A percentile compares a stretch with the other conserved stretches of the same genome.
These are phyloP conservation scores for Suillia variegata DNA, from an alignment of 2,888 invertebrate species.

Conservation along the genomic window DNA sequence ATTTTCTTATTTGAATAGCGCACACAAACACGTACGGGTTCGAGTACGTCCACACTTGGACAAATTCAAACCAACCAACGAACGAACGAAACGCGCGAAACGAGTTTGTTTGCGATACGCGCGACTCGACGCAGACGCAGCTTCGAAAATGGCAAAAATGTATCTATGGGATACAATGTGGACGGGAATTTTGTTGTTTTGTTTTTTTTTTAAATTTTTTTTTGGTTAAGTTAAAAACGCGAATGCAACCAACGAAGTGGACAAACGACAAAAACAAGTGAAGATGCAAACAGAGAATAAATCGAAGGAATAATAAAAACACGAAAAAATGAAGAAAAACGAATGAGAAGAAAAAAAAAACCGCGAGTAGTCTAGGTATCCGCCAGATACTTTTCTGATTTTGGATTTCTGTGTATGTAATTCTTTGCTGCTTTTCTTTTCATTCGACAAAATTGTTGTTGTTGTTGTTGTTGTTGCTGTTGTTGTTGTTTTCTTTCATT, in stretches of 20 bases:
- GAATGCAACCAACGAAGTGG: too few species aligned
- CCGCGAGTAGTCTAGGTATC: background rate
- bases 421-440: constrained; percentile 28
- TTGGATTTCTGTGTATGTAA: too few species aligned
- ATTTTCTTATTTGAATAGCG: constrained; percentile 16
- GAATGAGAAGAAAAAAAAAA: constrained; percentile 29
- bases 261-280: constrained; percentile 42
- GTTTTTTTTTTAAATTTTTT: too few species aligned
- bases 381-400: constrained; percentile 13
- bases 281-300: constrained; percentile 37
- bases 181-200: constrained; percentile 23
- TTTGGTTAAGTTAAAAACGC: constrained; percentile 11
- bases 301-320: too few species aligned
- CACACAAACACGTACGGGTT: background rate
- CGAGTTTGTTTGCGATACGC: constrained; percentile 24
- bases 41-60: background rate
- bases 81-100: background rate
- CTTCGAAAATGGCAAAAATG: background rate
- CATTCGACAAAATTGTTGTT: constrained; percentile 25
- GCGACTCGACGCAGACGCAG: constrained; percentile 19
- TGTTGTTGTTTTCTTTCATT: constrained; percentile 21
- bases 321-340: too few species aligned
- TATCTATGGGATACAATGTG: constrained; percentile 9
- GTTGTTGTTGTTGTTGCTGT: constrained; percentile 34
- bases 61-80: constrained; percentile 15